phyloP scores from a whole-genome alignment of 2,888 invertebrate species.

The Pterostichus niger region DNA sequence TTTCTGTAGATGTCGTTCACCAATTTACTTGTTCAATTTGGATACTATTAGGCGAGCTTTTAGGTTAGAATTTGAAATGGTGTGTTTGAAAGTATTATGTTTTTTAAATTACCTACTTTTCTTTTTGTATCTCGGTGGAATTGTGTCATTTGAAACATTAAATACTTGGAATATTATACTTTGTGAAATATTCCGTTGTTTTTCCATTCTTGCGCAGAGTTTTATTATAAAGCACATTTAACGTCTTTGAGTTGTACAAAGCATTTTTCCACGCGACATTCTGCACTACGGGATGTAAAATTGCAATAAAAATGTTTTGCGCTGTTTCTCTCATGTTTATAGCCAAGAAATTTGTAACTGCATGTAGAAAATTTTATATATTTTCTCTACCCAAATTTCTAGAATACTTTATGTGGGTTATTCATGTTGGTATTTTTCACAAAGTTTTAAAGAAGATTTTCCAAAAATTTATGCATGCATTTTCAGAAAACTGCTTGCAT shows the following conservation, averaged over 20 bases:
- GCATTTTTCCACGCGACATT: constrained; percentile 55
- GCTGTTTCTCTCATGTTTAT: constrained; percentile 55
- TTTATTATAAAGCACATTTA: constrained; percentile 39
- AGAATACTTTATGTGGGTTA: constrained; percentile 44
- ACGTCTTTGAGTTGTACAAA: constrained; percentile 46
- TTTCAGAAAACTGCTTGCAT: background rate
- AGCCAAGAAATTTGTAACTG: constrained; percentile 58
- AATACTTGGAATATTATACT: constrained; percentile 46
- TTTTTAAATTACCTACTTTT: constrained; percentile 7
- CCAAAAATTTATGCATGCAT: constrained; percentile 26
- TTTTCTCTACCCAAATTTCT: constrained; percentile 44
- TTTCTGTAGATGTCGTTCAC: background rate
- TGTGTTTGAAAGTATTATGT: background rate
- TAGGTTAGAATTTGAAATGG: background rate
- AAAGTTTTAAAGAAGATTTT: constrained; percentile 34
- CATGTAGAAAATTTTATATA: constrained; percentile 55
- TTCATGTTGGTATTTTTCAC: constrained; percentile 45
- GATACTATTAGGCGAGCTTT: background rate
- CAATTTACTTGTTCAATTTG: background rate
- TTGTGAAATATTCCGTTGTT: constrained; percentile 45
- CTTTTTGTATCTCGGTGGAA: background rate
- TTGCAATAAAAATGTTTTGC: constrained; percentile 51
- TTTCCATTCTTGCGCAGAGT: constrained; percentile 32
- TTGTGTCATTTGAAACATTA: constrained; percentile 3
- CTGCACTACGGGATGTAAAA: constrained; percentile 35